Conservation (phyloP, 2,888 invertebrate species). For the Thyatira batis region DNA sequence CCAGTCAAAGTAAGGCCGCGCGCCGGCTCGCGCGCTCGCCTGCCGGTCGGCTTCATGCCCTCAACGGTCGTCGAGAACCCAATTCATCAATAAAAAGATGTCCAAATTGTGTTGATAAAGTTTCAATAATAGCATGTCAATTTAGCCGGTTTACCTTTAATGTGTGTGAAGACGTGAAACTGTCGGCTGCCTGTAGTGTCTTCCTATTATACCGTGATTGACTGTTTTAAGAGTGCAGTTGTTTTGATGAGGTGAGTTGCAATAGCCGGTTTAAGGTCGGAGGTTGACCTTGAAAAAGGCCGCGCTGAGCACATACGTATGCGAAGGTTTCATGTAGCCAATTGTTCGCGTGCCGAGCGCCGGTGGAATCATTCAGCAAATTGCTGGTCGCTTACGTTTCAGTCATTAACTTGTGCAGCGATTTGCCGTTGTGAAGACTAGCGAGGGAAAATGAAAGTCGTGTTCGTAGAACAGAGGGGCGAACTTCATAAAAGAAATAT, state of each 20-base stretch:
- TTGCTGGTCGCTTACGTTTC: slow-evolving; percentile 26
- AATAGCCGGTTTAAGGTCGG: slow-evolving; percentile 55
- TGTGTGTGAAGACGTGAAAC: slow-evolving; percentile 42
- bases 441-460: slow-evolving; percentile 10
- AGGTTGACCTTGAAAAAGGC: slow-evolving; percentile 62
- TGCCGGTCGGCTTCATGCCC: slow-evolving; percentile 70
- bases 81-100: slow-evolving; percentile 71
- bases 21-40: slow-evolving; percentile 82
- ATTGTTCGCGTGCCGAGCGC: slow-evolving; percentile 58
- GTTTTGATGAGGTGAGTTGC: slow-evolving; percentile 75
- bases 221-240: slow-evolving; percentile 46
- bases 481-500: background rate
- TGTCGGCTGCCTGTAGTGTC: slow-evolving; percentile 66
- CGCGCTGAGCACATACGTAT: slow-evolving; percentile 38
- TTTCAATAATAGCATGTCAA: slow-evolving; percentile 62
- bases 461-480: background rate
- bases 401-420: slow-evolving; percentile 14
- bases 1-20: slow-evolving; percentile 78
- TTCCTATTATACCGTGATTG: slow-evolving; percentile 58
- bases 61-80: slow-evolving; percentile 58
- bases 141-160: slow-evolving; percentile 42
- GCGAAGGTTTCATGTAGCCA: slow-evolving; percentile 38
- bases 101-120: slow-evolving; percentile 42
- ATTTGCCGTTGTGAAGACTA: slow-evolving; percentile 27
- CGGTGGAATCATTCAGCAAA: slow-evolving; percentile 56